Base-by-base conservation (phyloP, 2,797 vertebrate genomes). In the Melanogrammus aeglefinus region DNA sequence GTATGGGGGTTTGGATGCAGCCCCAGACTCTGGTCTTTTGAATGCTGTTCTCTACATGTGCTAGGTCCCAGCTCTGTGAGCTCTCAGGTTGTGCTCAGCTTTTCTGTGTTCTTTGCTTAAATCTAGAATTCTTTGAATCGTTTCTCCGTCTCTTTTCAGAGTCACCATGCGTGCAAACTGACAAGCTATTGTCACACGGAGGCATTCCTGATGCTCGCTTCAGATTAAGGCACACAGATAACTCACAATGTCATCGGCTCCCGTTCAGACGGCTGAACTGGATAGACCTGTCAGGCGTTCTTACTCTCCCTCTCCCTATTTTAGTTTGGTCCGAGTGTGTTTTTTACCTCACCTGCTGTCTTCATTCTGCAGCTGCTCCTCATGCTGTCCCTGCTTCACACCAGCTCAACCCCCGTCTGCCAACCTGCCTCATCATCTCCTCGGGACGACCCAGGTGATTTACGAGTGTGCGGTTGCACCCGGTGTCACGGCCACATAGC, bases 401-500 rank as follows among this genome's bases (percentile, higher is more conserved):
- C 35, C n/a, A 9, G 18, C 16, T 75, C 21, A 74, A 70, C 63
- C 83, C 36, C 69, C 18, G 57, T 77, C 10, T 10, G 2, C 5
- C 51, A n/a, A 38, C n/a, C 24, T 29, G 18, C 75, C 63, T 73
- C 38, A 57, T 79, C 7, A 36, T 70, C 75, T 4, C 72, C 69
- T 80, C 86, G 72, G 79, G 87, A 86, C 81, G 79, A 89, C 85
- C 83, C 70, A 72, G 24, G 29, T 80, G 77, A 86, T 85, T 87
- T 85, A 88, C 4, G 36, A 39, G 81, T 16, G 72, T 73, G 77
- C 72, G 66, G 73, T 81, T 63, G 39, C 78, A 63, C 80, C 83
- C 81, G 80, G 72, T 76, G n/a, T 66, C 63, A 66, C 9, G 63
- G 63, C 63, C 24, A n/a, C 63, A 2, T 27, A 27, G 63, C 8